A percentile compares a stretch with the other conserved stretches of the same genome.
phyloP scores from a whole-genome alignment of 2,888 invertebrate genomes.

The Apeira syringaria region DNA sequence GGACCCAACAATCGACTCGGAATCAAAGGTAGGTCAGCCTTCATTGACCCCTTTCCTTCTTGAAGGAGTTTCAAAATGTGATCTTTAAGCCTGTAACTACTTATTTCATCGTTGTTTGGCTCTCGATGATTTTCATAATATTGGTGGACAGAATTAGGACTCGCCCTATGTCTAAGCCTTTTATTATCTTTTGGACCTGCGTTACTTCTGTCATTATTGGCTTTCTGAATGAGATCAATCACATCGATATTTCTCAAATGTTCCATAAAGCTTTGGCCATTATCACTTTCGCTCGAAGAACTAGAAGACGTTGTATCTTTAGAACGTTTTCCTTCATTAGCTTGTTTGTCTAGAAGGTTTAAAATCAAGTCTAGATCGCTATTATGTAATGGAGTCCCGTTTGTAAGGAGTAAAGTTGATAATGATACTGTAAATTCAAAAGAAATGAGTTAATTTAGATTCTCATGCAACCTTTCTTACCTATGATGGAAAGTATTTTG shows the following conservation, averaged over 20 bases:
- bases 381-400: background rate
- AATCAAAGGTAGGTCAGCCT: conserved; percentile 4
- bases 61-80: conserved; percentile 14
- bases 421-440: conserved; percentile 7
- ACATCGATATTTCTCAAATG: conserved; percentile 33
- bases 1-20: conserved; percentile 21
- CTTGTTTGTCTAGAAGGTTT: background rate
- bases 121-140: background rate
- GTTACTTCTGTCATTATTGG: conserved; percentile 11
- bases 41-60: conserved; percentile 3
- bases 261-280: conserved; percentile 15
- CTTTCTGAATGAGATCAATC: conserved; percentile 33
- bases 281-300: conserved; percentile 1
- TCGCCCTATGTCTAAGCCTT: background rate
- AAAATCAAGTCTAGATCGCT: conserved; percentile 5
- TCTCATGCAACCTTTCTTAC: background rate
- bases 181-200: conserved; percentile 5
- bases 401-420: conserved; percentile 1
- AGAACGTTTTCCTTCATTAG: background rate
- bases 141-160: background rate
- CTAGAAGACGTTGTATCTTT: conserved; percentile 2
- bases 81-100: conserved; percentile 1
- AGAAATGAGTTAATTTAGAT: background rate
- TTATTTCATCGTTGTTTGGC: background rate
- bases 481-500: background rate